These are phyloP conservation scores for Hecatera dysodea DNA, from an alignment of 2,888 invertebrate genomes.

Conservation along the genomic window DNA sequence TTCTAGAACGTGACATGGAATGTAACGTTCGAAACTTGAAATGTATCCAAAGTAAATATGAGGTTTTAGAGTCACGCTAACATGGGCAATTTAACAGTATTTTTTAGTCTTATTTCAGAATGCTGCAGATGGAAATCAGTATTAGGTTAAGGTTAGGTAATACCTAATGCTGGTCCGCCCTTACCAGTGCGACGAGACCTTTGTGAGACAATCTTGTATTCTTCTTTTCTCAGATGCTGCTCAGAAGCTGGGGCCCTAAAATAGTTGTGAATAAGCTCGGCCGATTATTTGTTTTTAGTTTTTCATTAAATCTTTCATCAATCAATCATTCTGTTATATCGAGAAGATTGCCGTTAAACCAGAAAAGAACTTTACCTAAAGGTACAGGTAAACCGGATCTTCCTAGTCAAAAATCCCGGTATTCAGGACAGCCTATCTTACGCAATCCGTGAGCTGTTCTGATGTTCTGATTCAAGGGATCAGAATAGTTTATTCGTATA, in stretches of 20 bases:
- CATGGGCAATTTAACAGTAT: not conserved
- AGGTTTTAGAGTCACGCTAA: not conserved
- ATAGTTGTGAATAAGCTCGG: too few relatives aligned
- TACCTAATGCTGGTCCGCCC: not conserved
- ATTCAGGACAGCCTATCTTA: conserved; percentile 2
- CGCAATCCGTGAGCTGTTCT: not conserved
- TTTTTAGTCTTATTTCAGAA: not conserved
- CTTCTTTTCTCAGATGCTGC: too few relatives aligned
- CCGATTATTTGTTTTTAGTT: too few relatives aligned
- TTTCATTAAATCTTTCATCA: not conserved
- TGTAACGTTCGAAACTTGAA: conserved; percentile 18
- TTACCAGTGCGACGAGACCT: too few relatives aligned
- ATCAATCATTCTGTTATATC: not conserved
- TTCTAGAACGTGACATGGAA: conserved; percentile 2
- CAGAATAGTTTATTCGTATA: conserved; percentile 1
- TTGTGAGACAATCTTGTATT: too few relatives aligned
- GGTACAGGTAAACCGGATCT: conserved; percentile 15
- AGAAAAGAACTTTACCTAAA: not conserved
- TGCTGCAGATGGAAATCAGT: not conserved
- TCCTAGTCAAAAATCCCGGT: conserved; percentile 5
- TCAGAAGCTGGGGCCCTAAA: too few relatives aligned
- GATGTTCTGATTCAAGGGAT: not conserved
- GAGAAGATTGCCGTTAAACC: not conserved
- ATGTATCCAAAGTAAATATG: conserved; percentile 9
- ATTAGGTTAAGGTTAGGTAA: not conserved